These are phyloP conservation scores for Hecatera dysodea DNA, from an alignment of 2,888 invertebrate species.

Conservation along the genomic window DNA sequence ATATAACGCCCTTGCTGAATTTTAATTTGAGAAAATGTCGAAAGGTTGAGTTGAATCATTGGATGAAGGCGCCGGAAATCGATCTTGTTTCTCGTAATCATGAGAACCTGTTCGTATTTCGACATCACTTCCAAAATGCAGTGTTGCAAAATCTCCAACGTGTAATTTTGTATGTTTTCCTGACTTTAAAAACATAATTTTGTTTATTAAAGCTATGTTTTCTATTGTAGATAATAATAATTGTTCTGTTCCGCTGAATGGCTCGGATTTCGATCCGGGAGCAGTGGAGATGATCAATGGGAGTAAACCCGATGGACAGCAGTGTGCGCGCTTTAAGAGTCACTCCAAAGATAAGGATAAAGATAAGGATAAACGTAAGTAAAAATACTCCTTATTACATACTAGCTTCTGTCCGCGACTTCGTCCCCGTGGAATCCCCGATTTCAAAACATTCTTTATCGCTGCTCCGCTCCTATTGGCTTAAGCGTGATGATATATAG, in stretches of 20 bases:
- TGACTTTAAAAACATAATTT: background rate
- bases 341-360: conserved; percentile 86
- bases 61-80: conserved; percentile 8
- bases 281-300: conserved; percentile 84
- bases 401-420: no score
- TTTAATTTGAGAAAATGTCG: conserved; percentile 22
- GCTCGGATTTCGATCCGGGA: conserved; percentile 76
- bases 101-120: conserved; percentile 16
- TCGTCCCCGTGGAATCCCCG: no score
- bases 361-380: conserved; percentile 83
- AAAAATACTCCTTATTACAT: background rate
- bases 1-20: conserved; percentile 21
- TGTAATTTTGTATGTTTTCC: background rate
- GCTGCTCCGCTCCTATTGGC: no score
- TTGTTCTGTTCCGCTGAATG: conserved; percentile 77
- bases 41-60: conserved; percentile 25
- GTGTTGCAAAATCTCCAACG: conserved; percentile 19
- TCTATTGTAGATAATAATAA: conserved; percentile 84
- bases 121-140: background rate
- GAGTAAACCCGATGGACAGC: conserved; percentile 75
- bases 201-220: background rate
- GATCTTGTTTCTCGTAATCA: conserved; percentile 42
- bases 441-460: no score
- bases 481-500: no score
- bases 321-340: conserved; percentile 85